These are phyloP conservation scores for Oncorhynchus clarkii DNA, from an alignment of 2,113 vertebrate genomes.

Conservation along the genomic window DNA sequence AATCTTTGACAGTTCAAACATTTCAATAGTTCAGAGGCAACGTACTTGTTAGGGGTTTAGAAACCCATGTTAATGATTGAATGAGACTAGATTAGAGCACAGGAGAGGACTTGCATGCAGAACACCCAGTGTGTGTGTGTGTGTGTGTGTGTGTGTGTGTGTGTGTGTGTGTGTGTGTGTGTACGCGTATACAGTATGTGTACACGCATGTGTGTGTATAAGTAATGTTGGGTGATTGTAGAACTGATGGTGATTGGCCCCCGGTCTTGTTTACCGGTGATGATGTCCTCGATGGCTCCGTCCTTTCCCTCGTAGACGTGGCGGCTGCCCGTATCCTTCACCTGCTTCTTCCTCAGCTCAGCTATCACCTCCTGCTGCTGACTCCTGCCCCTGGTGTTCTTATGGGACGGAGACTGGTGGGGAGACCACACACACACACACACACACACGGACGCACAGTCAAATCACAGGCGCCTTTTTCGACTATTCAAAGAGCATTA, in stretches of 20 bases:
- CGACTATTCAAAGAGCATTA: neutral
- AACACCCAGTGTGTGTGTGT: constrained; percentile 46
- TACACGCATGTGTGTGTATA: constrained; percentile 12
- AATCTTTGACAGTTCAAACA: constrained; percentile 43
- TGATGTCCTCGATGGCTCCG: constrained; percentile 95
- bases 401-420: constrained; percentile 76
- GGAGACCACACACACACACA: neutral
- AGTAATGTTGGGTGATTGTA: neutral
- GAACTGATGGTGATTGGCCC: neutral
- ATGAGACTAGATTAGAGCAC: constrained; percentile 20
- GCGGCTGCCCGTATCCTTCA: constrained; percentile 84
- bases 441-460: neutral
- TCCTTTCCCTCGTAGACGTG: constrained; percentile 97
- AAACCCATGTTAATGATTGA: constrained; percentile 46
- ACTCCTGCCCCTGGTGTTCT: constrained; percentile 72
- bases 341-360: constrained; percentile 89
- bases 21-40: constrained; percentile 12
- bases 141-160: too few species aligned
- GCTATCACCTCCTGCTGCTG: constrained; percentile 94
- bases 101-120: constrained; percentile 21
- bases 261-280: constrained; percentile 80
- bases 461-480: neutral
- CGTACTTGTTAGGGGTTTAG: constrained; percentile 58
- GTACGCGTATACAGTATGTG: neutral
- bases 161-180: neutral